A percentile compares a stretch with the other conserved stretches of the same genome.
Evolutionary conservation across 2,797 vertebrate genomes (phyloP).

Genomic region (Morelia viridis): DNA sequence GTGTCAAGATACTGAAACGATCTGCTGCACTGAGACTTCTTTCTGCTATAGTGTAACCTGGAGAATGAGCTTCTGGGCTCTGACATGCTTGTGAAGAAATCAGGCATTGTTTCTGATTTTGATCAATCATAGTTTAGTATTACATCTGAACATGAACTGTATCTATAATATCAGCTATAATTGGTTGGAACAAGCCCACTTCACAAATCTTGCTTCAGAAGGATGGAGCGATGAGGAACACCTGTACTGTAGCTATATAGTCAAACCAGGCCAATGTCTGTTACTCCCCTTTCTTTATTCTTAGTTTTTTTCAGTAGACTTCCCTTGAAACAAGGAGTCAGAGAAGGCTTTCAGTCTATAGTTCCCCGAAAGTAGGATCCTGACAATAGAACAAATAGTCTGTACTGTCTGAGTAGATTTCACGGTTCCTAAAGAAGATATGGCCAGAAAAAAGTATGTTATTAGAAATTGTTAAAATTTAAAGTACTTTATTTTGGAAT

Average conservation of each 20-base stretch:
- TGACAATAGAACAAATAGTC: neutral
- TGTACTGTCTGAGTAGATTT: neutral
- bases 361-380: neutral
- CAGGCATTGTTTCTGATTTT: neutral
- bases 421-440: neutral
- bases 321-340: neutral
- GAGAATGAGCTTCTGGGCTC: neutral
- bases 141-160: neutral
- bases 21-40: neutral
- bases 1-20: neutral
- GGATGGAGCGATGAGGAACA: neutral
- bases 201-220: neutral
- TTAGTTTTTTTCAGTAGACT: neutral
- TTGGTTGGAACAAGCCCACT: neutral
- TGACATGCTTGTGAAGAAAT: neutral
- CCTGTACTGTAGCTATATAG: neutral
- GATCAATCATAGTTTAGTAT: neutral
- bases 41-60: neutral
- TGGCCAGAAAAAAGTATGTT: neutral
- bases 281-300: neutral
- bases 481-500: neutral
- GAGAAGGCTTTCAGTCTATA: neutral
- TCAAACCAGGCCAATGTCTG: neutral
- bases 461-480: neutral
- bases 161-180: neutral